Conservation (phyloP, 2,888 invertebrate species). For the Lamellibrachia satsuma region DNA sequence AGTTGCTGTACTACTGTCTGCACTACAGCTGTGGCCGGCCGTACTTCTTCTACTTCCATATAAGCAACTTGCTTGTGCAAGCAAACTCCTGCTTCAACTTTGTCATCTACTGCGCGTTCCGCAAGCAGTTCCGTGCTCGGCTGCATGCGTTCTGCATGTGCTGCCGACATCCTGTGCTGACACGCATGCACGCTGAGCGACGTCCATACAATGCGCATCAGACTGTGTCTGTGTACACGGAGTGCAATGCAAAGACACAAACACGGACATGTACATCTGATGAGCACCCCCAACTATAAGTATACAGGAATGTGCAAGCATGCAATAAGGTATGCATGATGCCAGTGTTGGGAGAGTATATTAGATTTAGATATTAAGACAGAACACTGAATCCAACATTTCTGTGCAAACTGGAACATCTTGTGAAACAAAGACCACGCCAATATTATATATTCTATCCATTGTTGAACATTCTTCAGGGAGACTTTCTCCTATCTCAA, state of each 20-base stretch:
- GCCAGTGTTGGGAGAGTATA: not conserved
- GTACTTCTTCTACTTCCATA: slow-evolving; percentile 45
- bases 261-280: not conserved
- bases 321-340: not conserved
- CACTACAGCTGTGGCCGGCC: slow-evolving; percentile 40
- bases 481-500: no score
- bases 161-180: not conserved
- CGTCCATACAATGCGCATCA: not conserved
- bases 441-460: no score
- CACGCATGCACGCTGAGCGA: not conserved
- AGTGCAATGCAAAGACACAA: not conserved
- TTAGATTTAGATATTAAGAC: not conserved
- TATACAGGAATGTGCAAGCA: not conserved
- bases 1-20: slow-evolving; percentile 36
- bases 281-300: not conserved
- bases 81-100: slow-evolving; percentile 46
- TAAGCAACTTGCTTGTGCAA: slow-evolving; percentile 43
- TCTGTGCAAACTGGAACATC: not conserved
- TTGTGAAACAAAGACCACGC: not conserved
- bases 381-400: not conserved
- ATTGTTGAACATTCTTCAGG: no score
- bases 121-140: slow-evolving; percentile 43
- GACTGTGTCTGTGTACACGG: not conserved
- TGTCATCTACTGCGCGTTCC: slow-evolving; percentile 44
- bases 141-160: slow-evolving; percentile 38